phyloP scores from a whole-genome alignment of 2,888 invertebrate species.

The Galerucella calmariensis region DNA sequence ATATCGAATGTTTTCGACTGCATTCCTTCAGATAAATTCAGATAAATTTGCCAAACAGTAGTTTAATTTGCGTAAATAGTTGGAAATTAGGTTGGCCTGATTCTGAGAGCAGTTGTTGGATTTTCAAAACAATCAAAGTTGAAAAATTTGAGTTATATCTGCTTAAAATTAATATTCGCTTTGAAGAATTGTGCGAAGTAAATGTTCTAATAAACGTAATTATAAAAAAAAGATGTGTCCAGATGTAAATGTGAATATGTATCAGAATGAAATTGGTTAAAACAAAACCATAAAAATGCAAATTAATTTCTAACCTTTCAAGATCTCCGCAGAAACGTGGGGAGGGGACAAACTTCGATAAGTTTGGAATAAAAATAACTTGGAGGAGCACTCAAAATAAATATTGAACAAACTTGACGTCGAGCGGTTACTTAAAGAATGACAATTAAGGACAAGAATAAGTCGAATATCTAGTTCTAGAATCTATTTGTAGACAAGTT shows the following conservation, averaged over 20 bases:
- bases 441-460: conserved; percentile 48
- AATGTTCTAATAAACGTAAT: no score
- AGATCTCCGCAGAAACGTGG: background rate
- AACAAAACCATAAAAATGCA: conserved; percentile 5
- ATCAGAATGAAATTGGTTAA: background rate
- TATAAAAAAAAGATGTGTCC: no score
- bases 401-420: conserved; percentile 35
- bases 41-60: no score
- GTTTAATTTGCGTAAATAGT: no score
- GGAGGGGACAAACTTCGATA: conserved; percentile 3
- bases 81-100: no score
- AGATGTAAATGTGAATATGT: background rate
- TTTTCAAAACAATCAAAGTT: no score
- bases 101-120: no score
- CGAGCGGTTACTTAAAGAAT: conserved; percentile 37
- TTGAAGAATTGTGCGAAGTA: no score
- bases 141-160: no score
- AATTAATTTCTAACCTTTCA: conserved; percentile 17
- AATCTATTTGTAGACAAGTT: conserved; percentile 31
- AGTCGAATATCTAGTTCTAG: conserved; percentile 37
- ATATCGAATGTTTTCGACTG: no score
- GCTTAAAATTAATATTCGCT: no score
- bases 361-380: conserved; percentile 32
- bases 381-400: conserved; percentile 32
- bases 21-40: no score